Evolutionary conservation across 2,797 vertebrate genomes (phyloP), one percentile per base, ranked within the genome.

Genomic region (Ciconia nigra): DNA sequence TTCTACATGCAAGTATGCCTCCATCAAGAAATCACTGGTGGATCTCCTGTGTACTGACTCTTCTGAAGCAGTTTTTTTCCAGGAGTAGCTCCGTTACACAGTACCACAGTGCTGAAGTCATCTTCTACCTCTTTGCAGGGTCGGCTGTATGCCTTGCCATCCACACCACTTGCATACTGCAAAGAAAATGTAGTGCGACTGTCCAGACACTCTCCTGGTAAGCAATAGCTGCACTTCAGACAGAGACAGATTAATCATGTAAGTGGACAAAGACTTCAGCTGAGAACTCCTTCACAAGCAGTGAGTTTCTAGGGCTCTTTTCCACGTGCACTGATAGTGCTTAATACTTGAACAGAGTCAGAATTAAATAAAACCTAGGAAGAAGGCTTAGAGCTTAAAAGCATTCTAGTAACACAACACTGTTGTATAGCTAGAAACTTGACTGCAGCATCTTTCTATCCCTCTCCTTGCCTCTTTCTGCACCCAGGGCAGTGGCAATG

Each of bases 331-430:
- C 67, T 71, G 77, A 22, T 55, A 52, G 46, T 6, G 28, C 62
- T 90, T 37, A 61, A n/a, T 31, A 42, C 61, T 59, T 33, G 61
- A 67, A 37, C 51, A 33, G 51, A 91, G 58, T n/a, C 20, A 19
- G 73, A 87, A 89, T 78, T 67, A 83, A 66, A 69, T 73, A 41
- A 44, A 54, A 2, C 37, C 82, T 35, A 11, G 58, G 39, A 69
- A 72, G 87, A 87, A 57, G 17, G 28, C 72, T 44, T 46, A 39
- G 62, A 54, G 31, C 70, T 89, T 20, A 0, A 35, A 72, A 63
- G n/a, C 0, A 3, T 58, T 73, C 67, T 39, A 24, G 51, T 57
- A 42, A 28, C 3, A 33, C 21, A 22, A 13, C 1, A 0, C 59
- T 63, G 47, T 29, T 18, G 4, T 4, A 15, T 13, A 89, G 79